phyloP scores from a whole-genome alignment of 2,888 invertebrate species.

The Clunio marinus region DNA sequence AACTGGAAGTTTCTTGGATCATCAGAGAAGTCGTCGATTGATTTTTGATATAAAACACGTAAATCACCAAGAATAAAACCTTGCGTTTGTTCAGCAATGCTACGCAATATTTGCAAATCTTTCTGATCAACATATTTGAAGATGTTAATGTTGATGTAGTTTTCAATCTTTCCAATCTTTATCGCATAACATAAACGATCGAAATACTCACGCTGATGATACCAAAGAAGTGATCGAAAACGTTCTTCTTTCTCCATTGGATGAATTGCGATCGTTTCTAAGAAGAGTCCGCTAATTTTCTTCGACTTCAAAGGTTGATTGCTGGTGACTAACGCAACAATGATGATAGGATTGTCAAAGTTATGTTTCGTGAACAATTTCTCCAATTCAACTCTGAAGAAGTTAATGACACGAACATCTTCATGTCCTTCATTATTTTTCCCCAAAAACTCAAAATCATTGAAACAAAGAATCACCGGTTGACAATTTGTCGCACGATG shows the following conservation, averaged over 20 bases:
- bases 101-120: conserved; percentile 52
- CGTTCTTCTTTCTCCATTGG: conserved; percentile 60
- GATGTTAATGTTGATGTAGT: conserved; percentile 40
- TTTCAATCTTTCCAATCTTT: not conserved
- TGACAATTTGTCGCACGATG: conserved; percentile 65
- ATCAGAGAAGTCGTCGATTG: conserved; percentile 49
- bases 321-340: conserved; percentile 67
- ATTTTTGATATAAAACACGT: conserved; percentile 49
- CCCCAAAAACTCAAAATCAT: conserved; percentile 55
- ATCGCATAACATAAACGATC: conserved; percentile 41
- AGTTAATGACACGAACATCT: conserved; percentile 66
- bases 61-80: conserved; percentile 74
- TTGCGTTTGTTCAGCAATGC: conserved; percentile 64
- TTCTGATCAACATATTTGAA: too few relatives aligned
- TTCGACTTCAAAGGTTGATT: conserved; percentile 49
- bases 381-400: conserved; percentile 62
- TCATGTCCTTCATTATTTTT: conserved; percentile 75
- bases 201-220: conserved; percentile 53
- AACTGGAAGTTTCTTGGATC: conserved; percentile 40
- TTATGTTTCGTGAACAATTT: conserved; percentile 59
- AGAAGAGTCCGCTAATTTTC: conserved; percentile 54
- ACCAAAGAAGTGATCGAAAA: conserved; percentile 64
- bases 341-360: conserved; percentile 61
- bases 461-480: conserved; percentile 69
- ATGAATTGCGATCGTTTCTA: conserved; percentile 64